Base-by-base conservation (phyloP, 2,888 invertebrate genomes). In the Hirtodrosophila histrioides region DNA sequence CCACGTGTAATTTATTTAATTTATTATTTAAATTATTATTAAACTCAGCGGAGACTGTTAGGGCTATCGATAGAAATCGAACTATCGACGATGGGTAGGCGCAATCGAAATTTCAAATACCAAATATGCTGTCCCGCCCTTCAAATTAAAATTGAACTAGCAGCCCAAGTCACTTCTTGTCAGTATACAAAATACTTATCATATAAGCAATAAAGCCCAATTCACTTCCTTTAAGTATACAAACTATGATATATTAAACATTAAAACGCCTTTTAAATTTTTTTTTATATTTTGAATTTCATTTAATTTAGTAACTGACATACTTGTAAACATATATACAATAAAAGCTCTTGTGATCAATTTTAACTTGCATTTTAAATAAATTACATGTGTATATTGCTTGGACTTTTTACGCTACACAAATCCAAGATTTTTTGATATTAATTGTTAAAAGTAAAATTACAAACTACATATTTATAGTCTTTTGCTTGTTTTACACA, bases 331-430 rank as follows among this genome's bases (percentile, higher is more conserved):
- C 61, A 49, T 77, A 74, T 74, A 61, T 76, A 63, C 62, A 86
- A 77, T 81, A 70, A 63, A 84, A 80, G 62, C 65, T 69, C 46
- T 69, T 68, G 57, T 65, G 54, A 73, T 70, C 51, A 51, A 60
- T 58, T 48, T 48, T 24, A 45, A 55, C 48, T 74, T 80, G 70
- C 57, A 50, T 68, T 51, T 48, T 45, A 53, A 54, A 55, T 60
- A 46, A 56, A 56, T 62, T 36, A 54, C 41, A 66, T 48, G 63
- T 55, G 54, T 63, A 67, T 54, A 63, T 55, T 29, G 23, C 31
- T 49, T 37, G 40, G 40, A 46, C 50, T 37, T 31, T 56, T 43
- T 46, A 41, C 54, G 60, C 53, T 39, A 57, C 23, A 45, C 41
- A 41, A 17, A 45, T 35, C 29, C 33, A n/a, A 27, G 49, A 41